Evolutionary conservation across 2,113 vertebrate genomes (phyloP).

Genomic region (Burhinus bistriatus): DNA sequence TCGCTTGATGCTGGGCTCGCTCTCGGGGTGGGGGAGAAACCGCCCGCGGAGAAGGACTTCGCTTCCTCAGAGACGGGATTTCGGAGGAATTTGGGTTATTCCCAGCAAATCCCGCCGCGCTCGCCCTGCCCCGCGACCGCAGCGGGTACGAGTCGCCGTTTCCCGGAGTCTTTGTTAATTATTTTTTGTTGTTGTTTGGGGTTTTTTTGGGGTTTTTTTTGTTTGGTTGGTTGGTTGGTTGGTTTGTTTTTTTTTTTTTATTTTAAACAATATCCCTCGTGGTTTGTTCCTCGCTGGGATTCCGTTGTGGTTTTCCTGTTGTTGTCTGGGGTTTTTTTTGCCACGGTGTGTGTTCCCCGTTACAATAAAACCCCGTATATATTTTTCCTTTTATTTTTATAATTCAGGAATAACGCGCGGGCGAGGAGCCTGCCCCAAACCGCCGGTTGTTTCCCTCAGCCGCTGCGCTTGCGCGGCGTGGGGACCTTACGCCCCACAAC

Average conservation of each 20-base stretch:
- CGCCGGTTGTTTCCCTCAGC: neutral
- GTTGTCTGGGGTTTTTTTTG: too few relatives aligned
- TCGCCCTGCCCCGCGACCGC: neutral
- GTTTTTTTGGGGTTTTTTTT: too few relatives aligned
- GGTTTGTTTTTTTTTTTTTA: neutral
- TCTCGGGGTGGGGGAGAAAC: neutral
- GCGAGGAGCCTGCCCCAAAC: accelerated
- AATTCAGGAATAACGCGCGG: accelerated
- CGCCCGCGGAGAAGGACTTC: neutral
- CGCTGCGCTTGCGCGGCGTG: too few relatives aligned
- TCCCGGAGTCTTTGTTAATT: neutral
- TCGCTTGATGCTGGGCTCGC: slow-evolving; percentile 76
- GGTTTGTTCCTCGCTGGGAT: neutral
- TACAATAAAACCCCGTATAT: neutral
- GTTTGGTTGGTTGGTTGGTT: too few relatives aligned
- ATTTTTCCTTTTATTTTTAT: neutral
- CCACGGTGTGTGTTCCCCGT: neutral
- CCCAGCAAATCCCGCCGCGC: neutral
- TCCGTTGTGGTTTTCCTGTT: neutral
- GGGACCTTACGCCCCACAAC: neutral
- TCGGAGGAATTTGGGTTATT: neutral
- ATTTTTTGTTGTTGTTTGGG: neutral
- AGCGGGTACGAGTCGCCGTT: neutral
- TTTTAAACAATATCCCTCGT: accelerated
- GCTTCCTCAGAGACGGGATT: neutral